Base-by-base conservation (phyloP, 2,888 invertebrate species). In the Nymphalis c-album region DNA sequence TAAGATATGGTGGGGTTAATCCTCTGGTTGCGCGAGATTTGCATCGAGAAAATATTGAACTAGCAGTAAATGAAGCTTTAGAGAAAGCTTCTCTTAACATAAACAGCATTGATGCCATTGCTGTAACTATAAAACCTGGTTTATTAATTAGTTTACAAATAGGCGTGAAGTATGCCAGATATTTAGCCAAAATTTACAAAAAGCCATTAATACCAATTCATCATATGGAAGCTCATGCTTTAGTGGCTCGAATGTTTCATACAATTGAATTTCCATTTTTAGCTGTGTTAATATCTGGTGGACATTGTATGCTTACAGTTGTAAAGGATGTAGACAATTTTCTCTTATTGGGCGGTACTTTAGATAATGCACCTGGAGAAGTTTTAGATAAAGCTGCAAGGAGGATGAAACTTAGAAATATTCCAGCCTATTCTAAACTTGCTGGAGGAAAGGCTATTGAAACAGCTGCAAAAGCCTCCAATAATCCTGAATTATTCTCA, bases 201-300 rank as follows among this genome's bases (percentile, higher is more conserved):
- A 97, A 96, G 83, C 98, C 98, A 0, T 90, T 99, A 72, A 97
- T 99, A 82, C 98, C 99, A 0, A 95, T 99, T 69, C 99, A 99
- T 92, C 99, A 99, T 79, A 99, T 99, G 99, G 96, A 99, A 93
- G 99, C 99, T 1, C 99, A 99, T 93, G 98, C 99, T 6, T 90
- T 99, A 67, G 97, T 97, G 18, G 95, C 95, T 26, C 94, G 98
- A 82, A 95, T 98, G 95, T 91, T 83, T 73, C 75, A 94, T 76
- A 80, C 94, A 74, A 89, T 98, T 61, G 90, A 95, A 67, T 98
- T 96, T 91, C 99, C 99, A 31, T 99, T 96, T 87, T 88, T 99
- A 68, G 96, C 96, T 55, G 91, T 99, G 31, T 91, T 99, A 31
- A 95, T 98, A 75, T 99, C 98, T 78, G 99, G 99, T 57, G 99